Conservation (phyloP, 2,113 vertebrate genomes). For the Cisticola juncidis region DNA sequence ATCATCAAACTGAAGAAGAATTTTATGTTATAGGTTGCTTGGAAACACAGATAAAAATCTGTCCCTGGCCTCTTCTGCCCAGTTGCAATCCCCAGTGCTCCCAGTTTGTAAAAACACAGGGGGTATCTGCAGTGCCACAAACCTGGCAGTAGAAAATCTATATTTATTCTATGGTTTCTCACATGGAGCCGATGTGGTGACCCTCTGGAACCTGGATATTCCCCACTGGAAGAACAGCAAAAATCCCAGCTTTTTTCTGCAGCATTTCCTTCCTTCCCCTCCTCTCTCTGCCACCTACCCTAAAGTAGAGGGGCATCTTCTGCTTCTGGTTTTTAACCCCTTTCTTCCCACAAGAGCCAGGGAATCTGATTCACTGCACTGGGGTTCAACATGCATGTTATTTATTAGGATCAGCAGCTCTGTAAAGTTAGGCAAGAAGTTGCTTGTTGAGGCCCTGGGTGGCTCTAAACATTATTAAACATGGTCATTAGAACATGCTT, state of each 20-base stretch:
- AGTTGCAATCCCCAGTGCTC: background rate
- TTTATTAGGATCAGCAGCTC: slow-evolving; percentile 28
- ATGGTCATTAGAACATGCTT: slow-evolving; percentile 45
- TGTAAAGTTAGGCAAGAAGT: slow-evolving; percentile 3
- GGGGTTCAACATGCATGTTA: background rate
- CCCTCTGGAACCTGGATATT: background rate
- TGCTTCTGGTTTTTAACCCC: background rate
- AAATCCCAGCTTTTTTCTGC: background rate
- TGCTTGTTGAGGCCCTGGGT: slow-evolving; percentile 56
- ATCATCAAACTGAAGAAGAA: background rate
- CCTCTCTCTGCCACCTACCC: background rate
- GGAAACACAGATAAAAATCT: background rate
- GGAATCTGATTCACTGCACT: background rate
- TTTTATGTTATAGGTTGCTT: background rate
- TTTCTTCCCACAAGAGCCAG: background rate
- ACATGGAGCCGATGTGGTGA: background rate
- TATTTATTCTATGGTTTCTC: background rate
- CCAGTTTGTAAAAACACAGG: background rate
- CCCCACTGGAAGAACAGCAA: background rate
- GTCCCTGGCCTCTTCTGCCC: background rate
- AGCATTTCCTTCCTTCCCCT: background rate
- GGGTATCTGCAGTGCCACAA: background rate
- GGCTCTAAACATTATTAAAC: slow-evolving; percentile 67
- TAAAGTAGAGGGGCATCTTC: background rate
- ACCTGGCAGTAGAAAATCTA: background rate